Percentiles rank a stretch among this genome's conserved stretches.
Evolutionary conservation across 2,888 invertebrate species (phyloP).

Genomic region (Drosophila leonis): DNA sequence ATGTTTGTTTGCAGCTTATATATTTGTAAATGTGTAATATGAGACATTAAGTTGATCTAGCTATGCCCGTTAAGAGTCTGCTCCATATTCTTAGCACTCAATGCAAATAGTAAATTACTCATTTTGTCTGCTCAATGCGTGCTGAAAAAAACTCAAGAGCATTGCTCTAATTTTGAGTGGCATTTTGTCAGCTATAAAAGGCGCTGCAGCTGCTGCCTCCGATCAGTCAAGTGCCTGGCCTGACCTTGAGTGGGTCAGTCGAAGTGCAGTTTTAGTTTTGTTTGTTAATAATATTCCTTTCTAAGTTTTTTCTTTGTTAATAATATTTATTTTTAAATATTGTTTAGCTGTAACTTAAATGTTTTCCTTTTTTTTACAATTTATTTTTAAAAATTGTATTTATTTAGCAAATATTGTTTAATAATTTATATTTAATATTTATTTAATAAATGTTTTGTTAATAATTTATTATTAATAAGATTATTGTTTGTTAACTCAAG

Average conservation of each 20-base stretch:
- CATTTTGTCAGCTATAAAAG: not conserved
- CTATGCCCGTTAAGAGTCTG: too few relatives aligned
- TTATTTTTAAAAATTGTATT: too few relatives aligned
- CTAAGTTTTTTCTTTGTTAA: not conserved
- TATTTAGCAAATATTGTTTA: too few relatives aligned
- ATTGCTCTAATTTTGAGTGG: conserved; percentile 2
- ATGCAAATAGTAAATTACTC: not conserved
- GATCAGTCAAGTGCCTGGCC: not conserved
- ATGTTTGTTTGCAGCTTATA: too few relatives aligned
- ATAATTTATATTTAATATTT: too few relatives aligned
- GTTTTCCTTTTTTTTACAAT: too few relatives aligned
- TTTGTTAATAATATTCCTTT: too few relatives aligned
- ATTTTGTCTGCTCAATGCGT: not conserved
- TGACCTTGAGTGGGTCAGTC: not conserved
- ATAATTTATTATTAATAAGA: too few relatives aligned
- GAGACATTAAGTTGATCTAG: too few relatives aligned
- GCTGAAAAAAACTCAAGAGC: not conserved
- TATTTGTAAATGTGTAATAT: too few relatives aligned
- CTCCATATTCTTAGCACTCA: not conserved
- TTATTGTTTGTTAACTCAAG: too few relatives aligned
- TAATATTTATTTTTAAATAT: not conserved
- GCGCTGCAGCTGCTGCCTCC: not conserved
- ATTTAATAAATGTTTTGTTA: not conserved
- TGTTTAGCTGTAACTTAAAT: too few relatives aligned
- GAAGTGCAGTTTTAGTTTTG: not conserved